Conservation (phyloP, 2,797 vertebrate genomes). For the Sparidentex hasta region DNA sequence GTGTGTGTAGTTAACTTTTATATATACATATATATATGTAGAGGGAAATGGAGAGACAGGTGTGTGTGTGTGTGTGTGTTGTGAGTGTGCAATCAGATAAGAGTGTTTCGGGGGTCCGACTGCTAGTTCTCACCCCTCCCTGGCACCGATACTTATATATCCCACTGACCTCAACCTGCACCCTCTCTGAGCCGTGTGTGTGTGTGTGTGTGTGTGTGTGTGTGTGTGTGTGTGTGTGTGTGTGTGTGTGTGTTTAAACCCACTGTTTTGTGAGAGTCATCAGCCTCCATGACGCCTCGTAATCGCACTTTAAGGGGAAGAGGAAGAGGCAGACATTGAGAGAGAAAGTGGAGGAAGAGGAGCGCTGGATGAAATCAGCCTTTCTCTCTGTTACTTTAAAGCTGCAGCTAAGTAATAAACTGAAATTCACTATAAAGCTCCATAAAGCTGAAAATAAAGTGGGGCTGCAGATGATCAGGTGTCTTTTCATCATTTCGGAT, state of each 20-base stretch:
- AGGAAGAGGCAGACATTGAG: neutral
- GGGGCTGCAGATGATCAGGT: too few species aligned
- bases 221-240: constrained; percentile 12
- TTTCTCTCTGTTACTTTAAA: too few species aligned
- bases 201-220: constrained; percentile 5
- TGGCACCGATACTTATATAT: constrained; percentile 59
- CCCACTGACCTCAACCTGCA: constrained; percentile 64
- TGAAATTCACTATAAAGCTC: too few species aligned
- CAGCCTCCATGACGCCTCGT: constrained; percentile 21
- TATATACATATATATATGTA: neutral
- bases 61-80: constrained; percentile 20
- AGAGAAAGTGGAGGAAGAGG: constrained; percentile 4
- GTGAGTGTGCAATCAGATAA: constrained; percentile 60
- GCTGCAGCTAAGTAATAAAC: too few species aligned
- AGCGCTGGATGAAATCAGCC: neutral
- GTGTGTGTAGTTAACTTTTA: constrained; percentile 2
- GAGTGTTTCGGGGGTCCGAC: constrained; percentile 25
- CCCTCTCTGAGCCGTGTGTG: constrained; percentile 6
- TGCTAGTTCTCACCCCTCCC: constrained; percentile 34
- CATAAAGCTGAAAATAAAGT: too few species aligned
- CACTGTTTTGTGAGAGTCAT: constrained; percentile 15
- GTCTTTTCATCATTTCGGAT: too few species aligned
- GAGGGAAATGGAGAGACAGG: constrained; percentile 16
- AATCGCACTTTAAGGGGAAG: constrained; percentile 12
- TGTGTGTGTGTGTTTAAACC: constrained; percentile 20